Conservation (phyloP, 1,140 invertebrate species). For the Diploscapter pachys region DNA sequence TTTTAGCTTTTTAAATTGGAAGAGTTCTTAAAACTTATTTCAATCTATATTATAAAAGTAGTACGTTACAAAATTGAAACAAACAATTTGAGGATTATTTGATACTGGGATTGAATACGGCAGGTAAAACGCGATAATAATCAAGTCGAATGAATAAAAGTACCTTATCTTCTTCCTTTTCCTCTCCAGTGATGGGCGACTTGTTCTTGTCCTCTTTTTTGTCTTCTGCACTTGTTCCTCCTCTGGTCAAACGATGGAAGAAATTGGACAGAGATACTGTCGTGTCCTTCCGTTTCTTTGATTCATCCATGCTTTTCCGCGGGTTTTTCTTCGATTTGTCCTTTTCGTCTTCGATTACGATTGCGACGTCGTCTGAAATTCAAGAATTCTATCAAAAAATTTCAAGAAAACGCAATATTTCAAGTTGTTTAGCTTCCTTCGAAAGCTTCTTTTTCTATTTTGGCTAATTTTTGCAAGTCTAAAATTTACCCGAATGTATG, state of each 20-base stretch:
- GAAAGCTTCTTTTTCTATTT: too few relatives aligned
- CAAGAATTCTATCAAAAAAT: too few relatives aligned
- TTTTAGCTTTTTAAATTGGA: too few relatives aligned
- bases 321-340: constrained; percentile 18
- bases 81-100: too few relatives aligned
- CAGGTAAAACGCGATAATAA: too few relatives aligned
- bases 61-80: too few relatives aligned
- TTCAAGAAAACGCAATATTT: too few relatives aligned
- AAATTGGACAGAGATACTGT: constrained; percentile 23
- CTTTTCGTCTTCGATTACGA: constrained; percentile 16
- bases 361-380: neutral
- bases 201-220: neutral
- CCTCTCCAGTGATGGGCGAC: constrained; percentile 11
- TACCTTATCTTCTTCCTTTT: constrained; percentile 10
- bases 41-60: too few relatives aligned
- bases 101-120: too few relatives aligned
- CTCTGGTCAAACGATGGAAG: constrained; percentile 26
- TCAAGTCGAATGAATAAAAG: constrained; percentile 12
- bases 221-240: constrained; percentile 22
- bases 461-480: too few relatives aligned
- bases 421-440: too few relatives aligned
- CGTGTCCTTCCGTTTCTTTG: constrained; percentile 19
- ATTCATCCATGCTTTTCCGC: constrained; percentile 24
- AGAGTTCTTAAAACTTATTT: too few relatives aligned
- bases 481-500: neutral